Conservation (phyloP, 2,888 invertebrate species). For the Glaucopsyche alexis region DNA sequence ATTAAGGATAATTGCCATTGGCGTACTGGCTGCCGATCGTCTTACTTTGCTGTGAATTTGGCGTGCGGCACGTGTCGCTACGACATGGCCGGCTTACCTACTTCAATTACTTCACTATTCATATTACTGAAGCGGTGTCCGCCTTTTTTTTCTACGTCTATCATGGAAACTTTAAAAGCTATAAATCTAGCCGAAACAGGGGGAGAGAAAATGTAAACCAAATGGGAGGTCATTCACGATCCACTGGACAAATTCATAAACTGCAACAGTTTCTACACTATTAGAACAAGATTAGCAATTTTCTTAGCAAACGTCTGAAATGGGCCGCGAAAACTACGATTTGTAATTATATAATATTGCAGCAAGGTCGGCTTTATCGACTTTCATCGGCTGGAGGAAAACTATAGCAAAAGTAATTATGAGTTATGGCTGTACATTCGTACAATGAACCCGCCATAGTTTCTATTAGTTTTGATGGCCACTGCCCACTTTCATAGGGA, state of each 20-base stretch:
- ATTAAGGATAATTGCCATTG: too few relatives aligned
- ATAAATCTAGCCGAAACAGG: neutral
- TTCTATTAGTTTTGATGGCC: neutral
- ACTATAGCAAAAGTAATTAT: neutral
- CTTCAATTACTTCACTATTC: too few relatives aligned
- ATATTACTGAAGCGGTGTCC: too few relatives aligned
- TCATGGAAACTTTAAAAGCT: too few relatives aligned
- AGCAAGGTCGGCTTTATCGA: neutral
- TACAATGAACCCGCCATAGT: neutral
- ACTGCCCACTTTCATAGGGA: neutral
- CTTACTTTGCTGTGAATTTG: too few relatives aligned
- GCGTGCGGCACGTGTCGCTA: too few relatives aligned
- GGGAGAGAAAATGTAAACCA: constrained; percentile 22
- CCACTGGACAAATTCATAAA: constrained; percentile 9
- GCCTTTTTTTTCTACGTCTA: too few relatives aligned
- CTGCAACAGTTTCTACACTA: constrained; percentile 3
- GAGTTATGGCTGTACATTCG: neutral
- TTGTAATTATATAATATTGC: neutral
- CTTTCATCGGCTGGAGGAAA: constrained; percentile 1
- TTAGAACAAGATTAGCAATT: neutral
- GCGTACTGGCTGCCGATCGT: too few relatives aligned
- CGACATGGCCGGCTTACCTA: too few relatives aligned
- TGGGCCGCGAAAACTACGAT: neutral
- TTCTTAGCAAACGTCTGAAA: constrained; percentile 3
- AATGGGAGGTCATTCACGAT: constrained; percentile 13